Percentiles rank a stretch among this genome's conserved stretches.
These are phyloP conservation scores for Nesoenas mayeri DNA, from an alignment of 2,113 vertebrate genomes.

Conservation along the genomic window DNA sequence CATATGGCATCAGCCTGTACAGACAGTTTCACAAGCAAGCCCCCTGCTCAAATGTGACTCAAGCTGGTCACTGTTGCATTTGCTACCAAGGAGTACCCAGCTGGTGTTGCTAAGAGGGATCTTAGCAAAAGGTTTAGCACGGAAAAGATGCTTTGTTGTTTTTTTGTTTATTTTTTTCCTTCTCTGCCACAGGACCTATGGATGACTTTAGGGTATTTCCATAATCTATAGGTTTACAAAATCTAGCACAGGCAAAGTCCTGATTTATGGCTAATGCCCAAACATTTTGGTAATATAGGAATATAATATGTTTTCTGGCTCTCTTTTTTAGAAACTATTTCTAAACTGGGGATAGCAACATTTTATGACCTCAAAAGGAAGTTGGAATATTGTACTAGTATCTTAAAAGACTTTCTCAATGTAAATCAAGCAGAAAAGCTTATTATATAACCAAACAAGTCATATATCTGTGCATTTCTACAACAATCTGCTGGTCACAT, in stretches of 20 bases:
- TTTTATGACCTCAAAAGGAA: neutral
- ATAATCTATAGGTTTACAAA: rapidly evolving
- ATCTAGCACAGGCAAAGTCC: no score
- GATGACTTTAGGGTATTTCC: neutral
- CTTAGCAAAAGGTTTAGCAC: neutral
- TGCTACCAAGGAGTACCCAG: neutral
- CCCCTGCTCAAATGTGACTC: neutral
- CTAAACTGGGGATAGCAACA: neutral
- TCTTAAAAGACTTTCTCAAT: neutral
- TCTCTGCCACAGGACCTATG: neutral
- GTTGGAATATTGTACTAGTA: neutral
- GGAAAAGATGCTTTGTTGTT: neutral
- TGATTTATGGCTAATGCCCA: no score
- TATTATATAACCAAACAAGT: neutral
- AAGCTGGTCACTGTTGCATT: neutral
- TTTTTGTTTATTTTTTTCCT: neutral
- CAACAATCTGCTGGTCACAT: neutral
- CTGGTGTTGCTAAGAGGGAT: neutral
- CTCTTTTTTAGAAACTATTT: neutral
- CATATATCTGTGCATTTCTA: neutral
- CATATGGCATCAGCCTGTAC: neutral
- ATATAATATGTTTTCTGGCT: neutral
- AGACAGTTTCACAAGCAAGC: neutral
- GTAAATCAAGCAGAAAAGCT: neutral
- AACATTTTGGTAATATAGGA: neutral